Percentiles rank a stretch among this genome's conserved stretches.
Evolutionary conservation across 2,113 vertebrate species (phyloP).

Genomic region (Gopherus evgoodei): DNA sequence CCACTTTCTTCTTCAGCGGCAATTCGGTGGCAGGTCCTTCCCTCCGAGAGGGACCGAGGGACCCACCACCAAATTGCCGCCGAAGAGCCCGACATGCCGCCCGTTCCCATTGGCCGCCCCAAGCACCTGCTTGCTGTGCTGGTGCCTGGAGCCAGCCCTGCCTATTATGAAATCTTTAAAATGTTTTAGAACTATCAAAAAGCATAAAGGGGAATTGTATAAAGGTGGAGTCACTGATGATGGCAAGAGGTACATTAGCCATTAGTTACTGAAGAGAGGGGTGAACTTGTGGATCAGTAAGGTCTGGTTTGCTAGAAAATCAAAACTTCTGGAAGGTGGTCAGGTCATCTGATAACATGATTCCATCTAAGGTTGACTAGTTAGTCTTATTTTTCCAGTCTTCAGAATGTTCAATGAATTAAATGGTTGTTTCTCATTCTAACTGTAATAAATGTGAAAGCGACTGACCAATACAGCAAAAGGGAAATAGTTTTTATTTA

Average conservation of each 20-base stretch:
- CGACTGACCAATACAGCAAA: constrained; percentile 40
- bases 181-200: constrained; percentile 3
- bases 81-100: too few relatives aligned
- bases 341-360: constrained; percentile 22
- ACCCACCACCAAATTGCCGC: too few relatives aligned
- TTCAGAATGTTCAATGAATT: background rate
- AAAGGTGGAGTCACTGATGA: background rate
- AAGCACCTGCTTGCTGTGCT: too few relatives aligned
- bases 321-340: constrained; percentile 14
- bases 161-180: background rate
- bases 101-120: too few relatives aligned
- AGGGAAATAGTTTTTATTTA: constrained; percentile 56
- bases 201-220: background rate
- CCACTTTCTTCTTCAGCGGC: too few relatives aligned
- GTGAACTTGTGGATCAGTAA: constrained; percentile 27
- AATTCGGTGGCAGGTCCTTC: too few relatives aligned
- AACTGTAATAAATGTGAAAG: background rate
- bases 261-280: background rate
- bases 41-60: too few relatives aligned
- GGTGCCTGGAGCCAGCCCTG: too few relatives aligned
- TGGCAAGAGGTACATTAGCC: background rate
- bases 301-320: constrained; percentile 49
- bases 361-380: constrained; percentile 13
- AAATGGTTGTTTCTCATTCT: constrained; percentile 16
- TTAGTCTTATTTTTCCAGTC: background rate